Percentiles rank a stretch among this genome's conserved stretches.
Evolutionary conservation across 2,797 vertebrate genomes (phyloP).

Genomic region (Ctenopoma multispine): DNA sequence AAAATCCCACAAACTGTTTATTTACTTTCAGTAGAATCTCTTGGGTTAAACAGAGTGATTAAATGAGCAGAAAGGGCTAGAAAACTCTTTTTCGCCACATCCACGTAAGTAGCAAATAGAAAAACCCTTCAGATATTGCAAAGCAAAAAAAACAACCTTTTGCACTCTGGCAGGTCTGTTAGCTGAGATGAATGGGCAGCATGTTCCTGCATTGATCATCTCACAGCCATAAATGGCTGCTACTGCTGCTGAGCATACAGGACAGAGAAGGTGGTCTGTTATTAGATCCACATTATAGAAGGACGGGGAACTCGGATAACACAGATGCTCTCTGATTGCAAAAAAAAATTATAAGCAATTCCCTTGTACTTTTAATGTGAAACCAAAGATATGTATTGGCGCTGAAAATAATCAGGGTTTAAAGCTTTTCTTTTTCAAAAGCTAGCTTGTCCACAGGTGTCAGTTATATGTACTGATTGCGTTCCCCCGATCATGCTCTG

Average conservation of each 20-base stretch:
- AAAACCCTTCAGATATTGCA: constrained; percentile 49
- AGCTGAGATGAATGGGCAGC: constrained; percentile 69
- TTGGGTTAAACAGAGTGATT: constrained; percentile 19
- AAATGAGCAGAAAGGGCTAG: constrained; percentile 27
- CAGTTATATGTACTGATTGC: constrained; percentile 19
- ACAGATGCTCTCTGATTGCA: constrained; percentile 11
- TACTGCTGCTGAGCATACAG: constrained; percentile 52
- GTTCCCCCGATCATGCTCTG: not conserved
- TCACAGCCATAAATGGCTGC: constrained; percentile 60
- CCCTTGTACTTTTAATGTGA: not conserved
- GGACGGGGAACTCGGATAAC: constrained; percentile 1
- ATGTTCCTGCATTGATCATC: constrained; percentile 71
- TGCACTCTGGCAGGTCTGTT: constrained; percentile 63
- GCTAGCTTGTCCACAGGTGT: constrained; percentile 5
- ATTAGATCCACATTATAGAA: constrained; percentile 22
- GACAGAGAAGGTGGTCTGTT: constrained; percentile 53
- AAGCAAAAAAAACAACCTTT: constrained; percentile 46
- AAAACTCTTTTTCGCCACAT: constrained; percentile 44
- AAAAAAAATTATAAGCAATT: constrained; percentile 19
- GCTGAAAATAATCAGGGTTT: constrained; percentile 18
- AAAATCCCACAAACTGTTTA: constrained; percentile 34
- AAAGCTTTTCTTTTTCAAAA: constrained; percentile 19
- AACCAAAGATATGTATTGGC: not conserved
- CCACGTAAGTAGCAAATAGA: constrained; percentile 35
- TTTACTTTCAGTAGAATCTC: constrained; percentile 35